Evolutionary conservation across 2,113 vertebrate species (phyloP).

Genomic region (Upupa epops): DNA sequence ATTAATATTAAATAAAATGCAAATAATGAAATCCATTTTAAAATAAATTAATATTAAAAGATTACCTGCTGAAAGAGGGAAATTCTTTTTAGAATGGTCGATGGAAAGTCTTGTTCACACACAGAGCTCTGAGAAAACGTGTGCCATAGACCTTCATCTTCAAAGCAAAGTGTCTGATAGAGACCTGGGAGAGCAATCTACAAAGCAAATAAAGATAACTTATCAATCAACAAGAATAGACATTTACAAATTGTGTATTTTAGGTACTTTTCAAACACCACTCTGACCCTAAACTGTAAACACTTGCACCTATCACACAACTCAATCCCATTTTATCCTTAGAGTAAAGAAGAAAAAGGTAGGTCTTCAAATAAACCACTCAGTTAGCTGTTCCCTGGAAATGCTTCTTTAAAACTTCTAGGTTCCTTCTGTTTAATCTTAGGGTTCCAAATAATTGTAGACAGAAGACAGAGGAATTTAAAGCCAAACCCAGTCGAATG

Average conservation of each 20-base stretch:
- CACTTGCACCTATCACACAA: not conserved
- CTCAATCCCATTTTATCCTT: not conserved
- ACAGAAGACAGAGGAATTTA: slow-evolving; percentile 99
- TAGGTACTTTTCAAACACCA: not conserved
- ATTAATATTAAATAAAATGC: too few relatives aligned
- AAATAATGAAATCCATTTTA: too few relatives aligned
- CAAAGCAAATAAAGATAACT: slow-evolving; percentile 1
- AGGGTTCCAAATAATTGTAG: not conserved
- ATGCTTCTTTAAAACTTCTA: not conserved
- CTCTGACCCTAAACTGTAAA: not conserved
- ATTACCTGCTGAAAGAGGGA: slow-evolving; percentile 94
- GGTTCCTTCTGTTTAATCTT: not conserved
- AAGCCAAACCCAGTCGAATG: slow-evolving; percentile 95
- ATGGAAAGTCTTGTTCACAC: slow-evolving; percentile 93
- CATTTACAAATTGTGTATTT: not conserved
- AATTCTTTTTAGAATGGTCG: slow-evolving; percentile 83
- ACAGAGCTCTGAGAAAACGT: slow-evolving; percentile 86
- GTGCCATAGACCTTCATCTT: slow-evolving; percentile 87
- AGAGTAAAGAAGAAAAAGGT: not conserved
- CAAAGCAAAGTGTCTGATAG: slow-evolving; percentile 87
- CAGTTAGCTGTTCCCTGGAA: not conserved
- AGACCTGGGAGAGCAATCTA: slow-evolving; percentile 88
- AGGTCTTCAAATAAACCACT: not conserved
- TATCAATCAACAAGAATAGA: not conserved
- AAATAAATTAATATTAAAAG: not conserved